A percentile compares a stretch with the other conserved stretches of the same genome.
phyloP scores from a whole-genome alignment of 2,888 invertebrate genomes.

The Drosophila paranaensis region DNA sequence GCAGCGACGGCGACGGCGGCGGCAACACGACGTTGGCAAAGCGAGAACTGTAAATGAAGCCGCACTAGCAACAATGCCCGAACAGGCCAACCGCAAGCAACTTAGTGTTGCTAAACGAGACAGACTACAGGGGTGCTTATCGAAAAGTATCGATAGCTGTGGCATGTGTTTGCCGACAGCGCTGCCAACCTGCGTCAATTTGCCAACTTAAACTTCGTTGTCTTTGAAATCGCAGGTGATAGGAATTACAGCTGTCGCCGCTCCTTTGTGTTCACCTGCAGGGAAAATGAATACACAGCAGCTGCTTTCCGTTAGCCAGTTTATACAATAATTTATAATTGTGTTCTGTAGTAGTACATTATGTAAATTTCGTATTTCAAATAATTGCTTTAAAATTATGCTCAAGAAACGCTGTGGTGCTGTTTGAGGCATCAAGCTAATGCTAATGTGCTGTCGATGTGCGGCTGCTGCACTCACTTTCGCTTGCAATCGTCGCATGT shows the following conservation, averaged over 20 bases:
- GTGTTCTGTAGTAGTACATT: conserved; percentile 59
- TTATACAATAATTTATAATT: conserved; percentile 68
- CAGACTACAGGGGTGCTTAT: neutral
- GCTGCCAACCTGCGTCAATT: conserved; percentile 21
- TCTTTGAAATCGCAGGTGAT: conserved; percentile 15
- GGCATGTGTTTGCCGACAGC: neutral
- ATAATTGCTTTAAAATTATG: conserved; percentile 56
- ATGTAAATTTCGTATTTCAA: conserved; percentile 54
- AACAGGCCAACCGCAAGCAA: conserved; percentile 18
- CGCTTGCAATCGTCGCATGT: conserved; percentile 20
- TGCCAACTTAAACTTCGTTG: neutral
- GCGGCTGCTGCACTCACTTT: conserved; percentile 2
- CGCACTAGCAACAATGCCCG: conserved; percentile 23
- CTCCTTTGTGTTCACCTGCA: neutral
- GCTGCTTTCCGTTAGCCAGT: conserved; percentile 54
- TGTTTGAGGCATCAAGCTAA: conserved; percentile 12
- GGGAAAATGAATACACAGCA: conserved; percentile 24
- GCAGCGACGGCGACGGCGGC: neutral
- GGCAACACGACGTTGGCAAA: conserved; percentile 22
- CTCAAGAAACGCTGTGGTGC: conserved; percentile 31
- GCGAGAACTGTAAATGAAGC: conserved; percentile 51
- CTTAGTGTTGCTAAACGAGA: conserved; percentile 30
- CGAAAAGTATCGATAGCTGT: conserved; percentile 24
- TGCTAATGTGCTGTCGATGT: conserved; percentile 13
- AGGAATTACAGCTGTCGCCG: conserved; percentile 1